Conservation (phyloP, 2,888 invertebrate genomes). For the Luperina testacea region DNA sequence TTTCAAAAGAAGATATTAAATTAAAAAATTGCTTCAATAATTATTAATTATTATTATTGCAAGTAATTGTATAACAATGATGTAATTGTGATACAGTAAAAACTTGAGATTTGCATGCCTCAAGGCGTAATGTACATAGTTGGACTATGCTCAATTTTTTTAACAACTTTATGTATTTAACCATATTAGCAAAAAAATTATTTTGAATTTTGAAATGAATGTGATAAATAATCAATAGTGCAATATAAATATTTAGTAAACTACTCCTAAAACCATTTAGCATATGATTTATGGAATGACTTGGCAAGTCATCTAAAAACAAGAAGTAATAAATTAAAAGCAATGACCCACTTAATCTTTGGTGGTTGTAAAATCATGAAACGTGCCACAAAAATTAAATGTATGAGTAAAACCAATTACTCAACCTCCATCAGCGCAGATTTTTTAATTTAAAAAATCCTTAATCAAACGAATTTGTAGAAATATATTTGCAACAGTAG, state of each 20-base stretch:
- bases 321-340: constrained; percentile 47
- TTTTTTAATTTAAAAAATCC: constrained; percentile 70
- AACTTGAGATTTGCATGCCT: too few relatives aligned
- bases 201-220: too few relatives aligned
- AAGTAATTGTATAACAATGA: too few relatives aligned
- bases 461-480: constrained; percentile 59
- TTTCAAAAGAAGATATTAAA: constrained; percentile 1
- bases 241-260: constrained; percentile 32
- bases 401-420: constrained; percentile 58
- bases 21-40: too few relatives aligned
- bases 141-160: too few relatives aligned
- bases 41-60: too few relatives aligned
- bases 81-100: too few relatives aligned
- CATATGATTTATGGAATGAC: constrained; percentile 28
- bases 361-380: constrained; percentile 34
- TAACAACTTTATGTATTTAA: too few relatives aligned
- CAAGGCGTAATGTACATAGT: too few relatives aligned
- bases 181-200: too few relatives aligned
- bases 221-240: not conserved
- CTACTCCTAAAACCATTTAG: constrained; percentile 36
- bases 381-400: constrained; percentile 38
- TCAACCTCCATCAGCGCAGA: constrained; percentile 51
- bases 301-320: constrained; percentile 41
- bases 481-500: constrained; percentile 63
- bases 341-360: constrained; percentile 57